Conservation (phyloP, 2,113 vertebrate genomes). For the Loxodonta africana region DNA sequence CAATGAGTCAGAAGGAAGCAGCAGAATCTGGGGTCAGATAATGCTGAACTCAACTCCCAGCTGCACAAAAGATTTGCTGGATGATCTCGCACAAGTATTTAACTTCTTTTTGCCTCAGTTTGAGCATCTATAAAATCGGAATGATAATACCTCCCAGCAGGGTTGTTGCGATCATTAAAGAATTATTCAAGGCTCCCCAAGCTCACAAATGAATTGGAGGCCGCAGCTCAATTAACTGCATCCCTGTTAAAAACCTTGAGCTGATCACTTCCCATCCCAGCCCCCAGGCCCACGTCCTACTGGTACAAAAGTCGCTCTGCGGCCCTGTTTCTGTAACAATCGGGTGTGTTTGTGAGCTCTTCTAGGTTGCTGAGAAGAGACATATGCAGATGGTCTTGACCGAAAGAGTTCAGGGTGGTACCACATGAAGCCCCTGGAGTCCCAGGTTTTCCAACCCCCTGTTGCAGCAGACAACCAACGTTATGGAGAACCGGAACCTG, state of each 20-base stretch:
- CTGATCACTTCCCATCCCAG: neutral
- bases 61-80: fast-evolving
- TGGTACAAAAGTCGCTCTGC: neutral
- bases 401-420: neutral
- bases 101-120: neutral
- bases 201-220: neutral
- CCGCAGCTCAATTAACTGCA: neutral
- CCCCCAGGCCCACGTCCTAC: neutral
- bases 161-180: neutral
- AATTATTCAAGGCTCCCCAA: neutral
- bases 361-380: neutral
- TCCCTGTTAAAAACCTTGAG: neutral
- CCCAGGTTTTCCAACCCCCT: neutral
- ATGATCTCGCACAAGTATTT: neutral
- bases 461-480: fast-evolving
- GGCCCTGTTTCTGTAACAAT: neutral
- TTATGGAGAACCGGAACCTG: neutral
- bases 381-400: too few species aligned
- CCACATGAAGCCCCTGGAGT: neutral
- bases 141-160: neutral
- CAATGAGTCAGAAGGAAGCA: neutral
- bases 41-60: fast-evolving
- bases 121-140: neutral
- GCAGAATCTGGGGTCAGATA: neutral
- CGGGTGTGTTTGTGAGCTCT: neutral